Base-by-base conservation (phyloP, 2,797 vertebrate genomes). In the Myiotriccus ornatus region DNA sequence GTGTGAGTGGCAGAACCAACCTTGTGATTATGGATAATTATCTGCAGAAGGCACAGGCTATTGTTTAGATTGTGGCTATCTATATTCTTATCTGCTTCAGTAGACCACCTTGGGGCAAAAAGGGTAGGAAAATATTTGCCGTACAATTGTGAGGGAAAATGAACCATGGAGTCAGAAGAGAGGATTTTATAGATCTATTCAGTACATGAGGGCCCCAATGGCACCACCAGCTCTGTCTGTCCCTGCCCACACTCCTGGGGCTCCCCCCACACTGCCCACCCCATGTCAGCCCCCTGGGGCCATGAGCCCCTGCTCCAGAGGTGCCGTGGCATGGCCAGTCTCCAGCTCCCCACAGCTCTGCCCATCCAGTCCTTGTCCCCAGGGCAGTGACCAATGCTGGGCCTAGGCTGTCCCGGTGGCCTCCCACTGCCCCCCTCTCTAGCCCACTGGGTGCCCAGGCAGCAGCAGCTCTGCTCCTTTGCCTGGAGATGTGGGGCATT, bases 371-470 rank as follows among this genome's bases (percentile, higher is more conserved):
- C 16, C 35, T 41, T 4, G 5, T 44, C 4, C 44, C 63, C 35
- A 67, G 28, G 10, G 14, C 9, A 12, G 50, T 39, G 52, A 35
- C 13, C 0, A 0, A 4, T 60, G 46, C 43, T 24, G 4, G 10
- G 24, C 13, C 14, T 39, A 43, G 13, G n/a, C 30, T 68, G 49
- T 17, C 14, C 30, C 0, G 1, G 19, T 49, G 14, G 2, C 4
- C 27, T 7, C 21, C 1, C 0, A 3, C 4, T 41, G 3, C 16
- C 32, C 55, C 5, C 1, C 28, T 43, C 11, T 30, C 44, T 34
- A 28, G 68, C 24, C 56, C 2, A 1, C 37, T 1, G 1, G 6
- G 7, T 46, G 25, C 39, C 25, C 47, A 53, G 63, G 50, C 63
- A 65, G 73, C 16, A 63, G 53, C 27, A 49, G 37, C 52, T 79